Base-by-base conservation (phyloP, 1,140 invertebrate genomes). In the Caerostris darwini region DNA sequence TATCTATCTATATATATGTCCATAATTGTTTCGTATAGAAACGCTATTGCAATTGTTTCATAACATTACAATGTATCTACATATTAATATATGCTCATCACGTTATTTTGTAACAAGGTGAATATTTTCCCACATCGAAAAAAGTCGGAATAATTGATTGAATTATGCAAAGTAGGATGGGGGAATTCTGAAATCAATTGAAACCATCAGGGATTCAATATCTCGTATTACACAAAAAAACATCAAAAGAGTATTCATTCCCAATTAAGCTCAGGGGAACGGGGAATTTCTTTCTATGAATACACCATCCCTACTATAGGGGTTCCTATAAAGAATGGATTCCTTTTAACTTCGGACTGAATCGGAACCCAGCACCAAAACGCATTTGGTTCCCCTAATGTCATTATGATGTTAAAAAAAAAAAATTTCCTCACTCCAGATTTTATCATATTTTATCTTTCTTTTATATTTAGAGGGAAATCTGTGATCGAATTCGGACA, bases 181-280 rank as follows among this genome's bases (percentile, higher is more conserved):
- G 34, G 71, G 71, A 77, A 50, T 77, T 50, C 50, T 12, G 34
- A 77, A 77, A 77, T 77, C 71, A 77, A 77, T 77, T 34, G 34
- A 5, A 12, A 34, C 71, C 71, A 77, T 77, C 10, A 12, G 71
- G 71, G 69, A 77, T 77, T 77, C 19, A 10, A 10, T 8, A 50
- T 53, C 34, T 34, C 34, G 53, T 50, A 19, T 34, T 8, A 77
- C 53, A 77, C 50, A 77, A 50, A 77, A 50, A 10, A 8, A 53
- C 10, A 19, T 19, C 12, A 64, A 77, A 77, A 77, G 71, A 34
- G 71, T 77, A 77, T 77, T 77, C 71, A 77, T 77, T 77, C 53
- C 71, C 71, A 77, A 77, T 77, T 77, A 50, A 53, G 50, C 12
- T 7, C 34, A 50, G 71, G 3, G 53, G 12, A 19, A 50, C 10